phyloP scores from a whole-genome alignment of 2,797 vertebrate genomes.

The Erethizon dorsatum region DNA sequence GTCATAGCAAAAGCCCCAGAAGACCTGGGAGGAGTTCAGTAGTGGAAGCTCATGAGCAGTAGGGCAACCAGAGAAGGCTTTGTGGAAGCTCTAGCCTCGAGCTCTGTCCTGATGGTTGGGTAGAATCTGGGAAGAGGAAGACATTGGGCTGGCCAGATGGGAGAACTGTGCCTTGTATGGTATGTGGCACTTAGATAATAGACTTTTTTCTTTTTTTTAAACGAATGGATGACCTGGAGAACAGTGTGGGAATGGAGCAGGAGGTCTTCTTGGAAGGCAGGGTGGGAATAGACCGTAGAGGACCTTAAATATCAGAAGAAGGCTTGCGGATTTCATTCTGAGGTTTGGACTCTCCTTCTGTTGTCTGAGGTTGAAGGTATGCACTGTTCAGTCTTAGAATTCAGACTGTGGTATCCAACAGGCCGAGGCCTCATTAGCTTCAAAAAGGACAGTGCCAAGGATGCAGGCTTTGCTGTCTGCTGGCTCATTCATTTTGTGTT shows the following conservation, averaged over 20 bases:
- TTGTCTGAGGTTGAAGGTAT: background rate
- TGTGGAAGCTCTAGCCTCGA: background rate
- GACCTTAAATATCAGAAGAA: background rate
- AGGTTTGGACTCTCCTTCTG: conserved; percentile 50
- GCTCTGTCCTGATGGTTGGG: background rate
- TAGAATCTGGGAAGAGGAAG: background rate
- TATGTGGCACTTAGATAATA: background rate
- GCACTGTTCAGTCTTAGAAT: background rate
- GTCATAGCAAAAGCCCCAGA: background rate
- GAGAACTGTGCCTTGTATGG: background rate
- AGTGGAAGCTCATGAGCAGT: background rate
- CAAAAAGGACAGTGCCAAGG: background rate
- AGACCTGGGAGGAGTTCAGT: background rate
- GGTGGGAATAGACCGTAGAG: background rate
- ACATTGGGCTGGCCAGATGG: background rate
- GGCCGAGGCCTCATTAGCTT: background rate
- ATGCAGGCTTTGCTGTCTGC: background rate
- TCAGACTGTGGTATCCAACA: background rate
- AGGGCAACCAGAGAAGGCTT: background rate
- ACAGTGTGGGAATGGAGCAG: background rate
- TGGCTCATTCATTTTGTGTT: background rate
- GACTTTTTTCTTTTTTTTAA: background rate
- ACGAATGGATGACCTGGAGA: background rate
- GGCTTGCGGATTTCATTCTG: conserved; percentile 44
- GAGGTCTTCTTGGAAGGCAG: background rate